Evolutionary conservation across 2,888 invertebrate species (phyloP).

Genomic region (Acleris cristana): DNA sequence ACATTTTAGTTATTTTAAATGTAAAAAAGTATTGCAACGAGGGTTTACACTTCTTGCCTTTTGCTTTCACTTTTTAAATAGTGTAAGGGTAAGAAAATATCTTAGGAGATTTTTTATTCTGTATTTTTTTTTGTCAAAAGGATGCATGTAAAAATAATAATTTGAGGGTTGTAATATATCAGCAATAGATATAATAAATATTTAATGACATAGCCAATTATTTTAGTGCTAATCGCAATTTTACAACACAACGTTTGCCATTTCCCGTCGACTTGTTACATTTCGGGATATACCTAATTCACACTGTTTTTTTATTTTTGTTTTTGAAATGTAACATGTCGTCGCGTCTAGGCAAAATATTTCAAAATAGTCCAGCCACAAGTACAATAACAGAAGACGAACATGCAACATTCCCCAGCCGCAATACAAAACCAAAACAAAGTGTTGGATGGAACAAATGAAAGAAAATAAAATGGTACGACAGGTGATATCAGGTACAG

Average conservation of each 20-base stretch:
- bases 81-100: no score
- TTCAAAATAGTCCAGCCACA: conserved; percentile 43
- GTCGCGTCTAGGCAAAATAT: conserved; percentile 54
- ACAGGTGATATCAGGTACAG: conserved; percentile 71
- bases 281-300: no score
- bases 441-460: conserved; percentile 78
- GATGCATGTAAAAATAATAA: background rate
- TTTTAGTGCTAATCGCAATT: conserved; percentile 51
- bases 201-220: conserved; percentile 31
- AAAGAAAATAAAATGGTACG: conserved; percentile 66
- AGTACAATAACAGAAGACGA: conserved; percentile 56
- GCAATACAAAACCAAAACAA: conserved; percentile 72
- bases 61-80: background rate
- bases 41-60: background rate
- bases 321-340: conserved; percentile 7
- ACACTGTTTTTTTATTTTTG: no score
- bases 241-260: conserved; percentile 40
- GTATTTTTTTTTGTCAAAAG: no score
- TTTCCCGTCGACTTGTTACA: conserved; percentile 28
- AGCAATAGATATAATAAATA: conserved; percentile 24
- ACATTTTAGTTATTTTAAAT: background rate
- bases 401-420: conserved; percentile 84
- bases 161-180: conserved; percentile 16
- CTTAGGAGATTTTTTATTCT: no score
- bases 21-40: background rate